Percentiles rank a stretch among this genome's conserved stretches.
These are phyloP conservation scores for Pangasius macronema DNA, from an alignment of 2,797 vertebrate genomes.

Conservation along the genomic window DNA sequence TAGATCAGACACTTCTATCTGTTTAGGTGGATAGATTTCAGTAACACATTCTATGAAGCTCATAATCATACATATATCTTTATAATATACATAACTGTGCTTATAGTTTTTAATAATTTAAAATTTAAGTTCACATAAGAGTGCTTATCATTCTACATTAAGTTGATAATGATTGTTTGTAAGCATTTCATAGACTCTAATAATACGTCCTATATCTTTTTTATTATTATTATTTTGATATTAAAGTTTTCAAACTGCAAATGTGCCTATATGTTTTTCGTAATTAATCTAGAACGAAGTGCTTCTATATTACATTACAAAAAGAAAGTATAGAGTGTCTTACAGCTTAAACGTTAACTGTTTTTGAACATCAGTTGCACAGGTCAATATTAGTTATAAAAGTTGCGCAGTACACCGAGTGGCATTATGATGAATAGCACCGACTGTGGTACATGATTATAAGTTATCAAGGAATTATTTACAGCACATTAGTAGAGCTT, in stretches of 20 bases:
- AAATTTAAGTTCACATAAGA: not conserved
- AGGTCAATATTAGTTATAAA: not conserved
- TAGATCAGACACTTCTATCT: not conserved
- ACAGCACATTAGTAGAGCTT: not conserved
- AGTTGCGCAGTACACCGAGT: not conserved
- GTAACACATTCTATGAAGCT: not conserved
- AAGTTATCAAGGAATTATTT: not conserved
- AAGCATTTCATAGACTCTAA: not conserved
- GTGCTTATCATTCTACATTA: not conserved
- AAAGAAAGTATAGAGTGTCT: not conserved
- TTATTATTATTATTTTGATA: not conserved
- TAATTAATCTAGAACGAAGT: not conserved
- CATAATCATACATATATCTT: not conserved
- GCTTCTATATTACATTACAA: not conserved
- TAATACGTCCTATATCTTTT: not conserved
- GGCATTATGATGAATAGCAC: not conserved
- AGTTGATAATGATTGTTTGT: not conserved
- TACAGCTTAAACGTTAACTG: not conserved
- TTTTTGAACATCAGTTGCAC: not conserved
- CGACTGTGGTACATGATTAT: not conserved
- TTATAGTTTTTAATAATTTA: not conserved
- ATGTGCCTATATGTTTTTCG: too few relatives aligned
- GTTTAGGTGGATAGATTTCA: not conserved
- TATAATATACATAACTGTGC: not conserved
- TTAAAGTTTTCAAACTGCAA: not conserved